A percentile compares a stretch with the other conserved stretches of the same genome.
Conservation (phyloP, 2,888 invertebrate genomes). For the Drosophila melanosoma region DNA sequence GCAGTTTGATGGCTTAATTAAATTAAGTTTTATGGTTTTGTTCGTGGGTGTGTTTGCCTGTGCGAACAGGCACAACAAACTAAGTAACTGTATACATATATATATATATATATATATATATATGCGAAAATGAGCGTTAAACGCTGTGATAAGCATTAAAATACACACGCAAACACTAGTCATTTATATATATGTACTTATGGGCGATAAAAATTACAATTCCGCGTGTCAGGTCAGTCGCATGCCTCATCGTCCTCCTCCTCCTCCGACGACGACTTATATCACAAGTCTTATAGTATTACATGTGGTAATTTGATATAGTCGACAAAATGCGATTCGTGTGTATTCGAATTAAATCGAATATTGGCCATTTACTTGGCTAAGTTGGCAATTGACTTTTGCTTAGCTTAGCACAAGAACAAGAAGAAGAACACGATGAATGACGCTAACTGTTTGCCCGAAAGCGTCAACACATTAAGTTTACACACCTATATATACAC, state of each 20-base stretch:
- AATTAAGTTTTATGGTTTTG: conserved; percentile 37
- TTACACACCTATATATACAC: conserved; percentile 21
- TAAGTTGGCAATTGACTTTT: conserved; percentile 18
- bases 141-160: conserved; percentile 40
- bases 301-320: conserved; percentile 33
- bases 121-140: conserved; percentile 17
- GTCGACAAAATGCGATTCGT: conserved; percentile 2
- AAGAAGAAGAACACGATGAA: conserved; percentile 27
- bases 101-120: neutral
- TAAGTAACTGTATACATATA: neutral
- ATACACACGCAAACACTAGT: neutral
- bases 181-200: neutral
- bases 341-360: neutral
- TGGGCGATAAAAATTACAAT: neutral
- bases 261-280: neutral
- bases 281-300: conserved; percentile 14
- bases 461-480: conserved; percentile 38
- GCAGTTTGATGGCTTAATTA: conserved; percentile 48
- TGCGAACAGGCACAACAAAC: neutral
- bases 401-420: conserved; percentile 43
- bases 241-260: conserved; percentile 9
- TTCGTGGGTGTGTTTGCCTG: conserved; percentile 6
- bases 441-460: conserved; percentile 26
- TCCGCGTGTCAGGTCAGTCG: conserved; percentile 25
- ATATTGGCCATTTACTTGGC: conserved; percentile 3